Percentiles rank a stretch among this genome's conserved stretches.
Conservation (phyloP, 2,113 vertebrate species). For the Proteles cristata region DNA sequence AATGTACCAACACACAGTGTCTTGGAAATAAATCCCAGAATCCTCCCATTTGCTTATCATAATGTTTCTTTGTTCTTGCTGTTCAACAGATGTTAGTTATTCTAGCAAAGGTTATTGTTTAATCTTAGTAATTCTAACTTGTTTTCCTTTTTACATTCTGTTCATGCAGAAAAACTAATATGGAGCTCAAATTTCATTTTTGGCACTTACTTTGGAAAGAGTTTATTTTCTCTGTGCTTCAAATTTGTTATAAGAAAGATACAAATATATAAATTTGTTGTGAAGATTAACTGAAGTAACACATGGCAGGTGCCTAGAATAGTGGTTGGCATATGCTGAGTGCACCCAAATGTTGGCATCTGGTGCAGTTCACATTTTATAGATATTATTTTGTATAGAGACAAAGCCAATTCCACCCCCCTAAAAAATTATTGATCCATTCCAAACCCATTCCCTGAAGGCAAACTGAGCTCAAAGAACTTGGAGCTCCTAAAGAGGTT, state of each 20-base stretch:
- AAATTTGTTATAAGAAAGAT: conserved; percentile 12
- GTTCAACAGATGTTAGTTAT: neutral
- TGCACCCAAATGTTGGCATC: neutral
- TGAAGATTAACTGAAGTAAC: neutral
- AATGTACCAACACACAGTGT: neutral
- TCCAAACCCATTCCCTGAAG: neutral
- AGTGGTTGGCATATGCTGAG: neutral
- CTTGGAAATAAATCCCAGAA: neutral
- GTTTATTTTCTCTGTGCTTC: neutral
- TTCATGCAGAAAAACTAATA: neutral
- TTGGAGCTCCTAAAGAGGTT: neutral
- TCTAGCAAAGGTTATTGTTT: conserved; percentile 12
- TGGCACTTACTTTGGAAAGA: neutral
- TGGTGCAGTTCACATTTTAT: neutral
- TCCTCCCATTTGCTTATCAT: neutral
- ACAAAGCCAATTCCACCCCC: neutral
- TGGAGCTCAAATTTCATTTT: conserved; percentile 16
- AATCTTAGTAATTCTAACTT: neutral
- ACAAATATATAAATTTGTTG: neutral
- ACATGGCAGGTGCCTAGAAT: neutral
- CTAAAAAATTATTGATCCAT: neutral
- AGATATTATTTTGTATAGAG: neutral
- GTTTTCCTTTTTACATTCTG: neutral
- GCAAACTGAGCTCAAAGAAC: neutral
- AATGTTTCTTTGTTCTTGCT: neutral